phyloP scores from a whole-genome alignment of 2,113 vertebrate species.

The Silurus glanis region DNA sequence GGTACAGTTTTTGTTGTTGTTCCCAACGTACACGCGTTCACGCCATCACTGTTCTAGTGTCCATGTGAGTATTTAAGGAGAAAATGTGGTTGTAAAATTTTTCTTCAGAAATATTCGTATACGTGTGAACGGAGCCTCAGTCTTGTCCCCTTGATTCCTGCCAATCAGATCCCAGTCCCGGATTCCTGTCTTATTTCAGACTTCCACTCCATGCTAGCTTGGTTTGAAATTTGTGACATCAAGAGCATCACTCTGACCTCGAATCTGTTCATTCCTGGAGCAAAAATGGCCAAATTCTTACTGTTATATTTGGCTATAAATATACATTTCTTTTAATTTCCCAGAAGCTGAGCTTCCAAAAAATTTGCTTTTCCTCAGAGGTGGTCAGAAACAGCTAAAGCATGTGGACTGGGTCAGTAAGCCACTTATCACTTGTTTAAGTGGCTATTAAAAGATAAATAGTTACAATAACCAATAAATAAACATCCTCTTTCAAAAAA shows the following conservation, averaged over 20 bases:
- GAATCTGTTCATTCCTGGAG: constrained; percentile 22
- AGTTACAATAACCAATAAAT: no score
- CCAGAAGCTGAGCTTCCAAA: neutral
- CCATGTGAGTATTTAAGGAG: neutral
- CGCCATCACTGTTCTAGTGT: neutral
- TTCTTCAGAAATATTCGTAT: neutral
- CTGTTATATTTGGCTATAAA: neutral
- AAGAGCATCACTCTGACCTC: neutral
- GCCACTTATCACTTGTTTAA: constrained; percentile 25
- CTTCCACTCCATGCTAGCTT: neutral
- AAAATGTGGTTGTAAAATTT: no score
- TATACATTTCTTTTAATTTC: neutral
- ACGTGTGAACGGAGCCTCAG: neutral
- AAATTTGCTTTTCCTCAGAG: neutral
- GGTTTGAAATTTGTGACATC: neutral
- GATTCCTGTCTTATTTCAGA: neutral
- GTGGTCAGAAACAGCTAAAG: constrained; percentile 28
- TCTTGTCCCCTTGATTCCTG: neutral
- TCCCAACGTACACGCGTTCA: no score
- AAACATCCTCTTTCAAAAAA: no score
- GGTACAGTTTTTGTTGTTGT: no score
- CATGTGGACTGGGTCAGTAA: neutral
- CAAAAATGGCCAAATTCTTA: constrained; percentile 15
- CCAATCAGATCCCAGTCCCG: neutral
- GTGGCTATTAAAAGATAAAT: no score